A percentile compares a stretch with the other conserved stretches of the same genome.
Evolutionary conservation across 2,888 invertebrate genomes (phyloP).

Genomic region (Chirona hameri): DNA sequence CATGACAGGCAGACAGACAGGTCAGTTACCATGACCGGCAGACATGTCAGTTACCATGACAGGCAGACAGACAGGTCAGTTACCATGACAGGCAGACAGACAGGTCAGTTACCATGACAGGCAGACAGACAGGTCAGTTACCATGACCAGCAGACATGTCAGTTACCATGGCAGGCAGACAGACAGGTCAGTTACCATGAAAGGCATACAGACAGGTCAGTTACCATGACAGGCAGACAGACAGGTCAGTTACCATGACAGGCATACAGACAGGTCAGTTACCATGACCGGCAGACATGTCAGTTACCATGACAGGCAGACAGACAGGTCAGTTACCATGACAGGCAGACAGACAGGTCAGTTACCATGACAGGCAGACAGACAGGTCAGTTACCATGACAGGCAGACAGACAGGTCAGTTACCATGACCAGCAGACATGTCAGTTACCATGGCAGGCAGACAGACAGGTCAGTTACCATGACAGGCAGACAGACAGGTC

Average conservation of each 20-base stretch:
- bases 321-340: slow-evolving; percentile 46
- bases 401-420: background rate
- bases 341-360: background rate
- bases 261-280: background rate
- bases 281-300: slow-evolving; percentile 46
- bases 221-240: slow-evolving; percentile 48
- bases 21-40: slow-evolving; percentile 46
- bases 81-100: slow-evolving; percentile 48
- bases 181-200: slow-evolving; percentile 52
- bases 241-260: slow-evolving; percentile 47
- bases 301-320: slow-evolving; percentile 48
- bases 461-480: slow-evolving; percentile 45
- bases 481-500: background rate
- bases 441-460: slow-evolving; percentile 48
- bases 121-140: slow-evolving; percentile 44
- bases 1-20: background rate
- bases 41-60: slow-evolving; percentile 47
- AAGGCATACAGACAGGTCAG: slow-evolving; percentile 51
- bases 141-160: slow-evolving; percentile 38
- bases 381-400: slow-evolving; percentile 47
- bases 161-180: slow-evolving; percentile 48
- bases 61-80: background rate
- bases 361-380: slow-evolving; percentile 48
- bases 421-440: slow-evolving; percentile 46
- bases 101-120: slow-evolving; percentile 48